phyloP scores from a whole-genome alignment of 2,113 vertebrate genomes.

The pig (Sus scrofa) region T2T-Sscrofa CM000812.6:217142001-217142500 shows the following conservation, averaged over 20 bases:
- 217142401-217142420: constrained; percentile 53
- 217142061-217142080: constrained; percentile 31
- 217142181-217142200: not conserved
- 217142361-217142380: constrained; percentile 69
- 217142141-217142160: constrained; percentile 31
- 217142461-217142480: constrained; percentile 42
- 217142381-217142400: constrained; percentile 57
- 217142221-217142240: constrained; percentile 16
- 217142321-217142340: constrained; percentile 77
- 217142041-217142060: constrained; percentile 79
- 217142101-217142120: not conserved
- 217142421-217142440: constrained; percentile 63
- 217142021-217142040: constrained; percentile 63
- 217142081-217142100: constrained; percentile 70
- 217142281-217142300: constrained; percentile 69
- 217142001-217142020: constrained; percentile 11
- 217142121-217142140: constrained; percentile 45
- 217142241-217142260: constrained; percentile 73
- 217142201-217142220: constrained; percentile 44
- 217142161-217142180: constrained; percentile 54
- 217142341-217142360: constrained; percentile 81
- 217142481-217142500: constrained; percentile 38
- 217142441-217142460: constrained; percentile 27
- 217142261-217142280: constrained; percentile 63
- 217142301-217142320: constrained; percentile 82